Evolutionary conservation across 2,113 vertebrate genomes (phyloP), one percentile per base, ranked within the genome.

Genomic region (Hippopotamus amphibius): DNA sequence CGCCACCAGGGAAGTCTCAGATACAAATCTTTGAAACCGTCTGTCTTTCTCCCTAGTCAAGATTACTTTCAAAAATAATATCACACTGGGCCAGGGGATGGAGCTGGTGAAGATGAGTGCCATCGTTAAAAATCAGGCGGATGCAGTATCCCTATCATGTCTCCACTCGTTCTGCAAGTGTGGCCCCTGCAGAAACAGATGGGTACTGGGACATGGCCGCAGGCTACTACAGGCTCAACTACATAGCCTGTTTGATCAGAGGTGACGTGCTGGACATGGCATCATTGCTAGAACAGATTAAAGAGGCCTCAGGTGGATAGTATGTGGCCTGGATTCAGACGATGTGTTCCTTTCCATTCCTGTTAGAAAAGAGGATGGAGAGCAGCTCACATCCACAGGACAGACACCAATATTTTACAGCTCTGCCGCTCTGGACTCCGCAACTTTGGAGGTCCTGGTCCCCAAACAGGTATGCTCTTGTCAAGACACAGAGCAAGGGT

Each of bases 11-110:
- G 37, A 37, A 37, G 37, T 37, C 37, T 37, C 37, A 37, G 37
- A 37, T 37, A 37, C 37, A 65, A 80, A 28, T 37, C n/a, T 69
- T 30, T 43, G 6, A 46, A 87, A 57, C 26, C 2, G 9, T 65
- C 41, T 7, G 9, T 65, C 41, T 7, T 6, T 5, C 7, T 5
- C 7, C 17, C 46, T 37, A 13, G 21, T 50, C 69, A 26, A 37
- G 37, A 17, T 57, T 12, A 57, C 16, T 30, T 1, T 30, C 16
- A 88, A 26, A 79, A 19, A 22, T 41, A 43, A 1, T 13, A 22
- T 59, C 41, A 19, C 17, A 3, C 57, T 33, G n/a, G 3, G 33
- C 3, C 7, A 4, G 4, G 5, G 2, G 6, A 0, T 1, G 50
- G 59, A 41, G 19, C n/a, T 48, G 24, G 22, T 2, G 1, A 17